Evolutionary conservation across 2,888 invertebrate genomes (phyloP), one percentile per base, ranked within the genome.

Genomic region (Dromius quadrimaculatus): DNA sequence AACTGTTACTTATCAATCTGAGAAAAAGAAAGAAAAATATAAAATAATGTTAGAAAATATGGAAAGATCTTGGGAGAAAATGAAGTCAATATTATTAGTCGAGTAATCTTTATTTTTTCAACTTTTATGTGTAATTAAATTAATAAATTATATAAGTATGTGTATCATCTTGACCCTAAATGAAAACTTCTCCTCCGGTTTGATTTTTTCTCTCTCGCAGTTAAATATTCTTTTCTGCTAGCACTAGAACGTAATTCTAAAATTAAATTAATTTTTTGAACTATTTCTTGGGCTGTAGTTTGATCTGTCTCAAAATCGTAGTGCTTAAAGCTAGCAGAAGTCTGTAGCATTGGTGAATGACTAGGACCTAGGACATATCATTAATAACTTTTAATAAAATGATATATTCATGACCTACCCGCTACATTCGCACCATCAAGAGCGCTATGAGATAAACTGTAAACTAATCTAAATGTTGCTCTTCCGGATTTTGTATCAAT

Each of bases 231-330:
- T 74, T 92, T 90, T 50, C 94, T 85, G 72, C 91, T 90, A 2
- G 89, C 87, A 79, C 93, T 94, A 62, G 92, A 90, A 74, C 92
- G 86, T 76, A 95, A 84, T 78, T 95, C 93, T 72, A 97, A 82
- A 73, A 96, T 95, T 71, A 93, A 90, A 81, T 92, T 93, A 8
- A 97, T 87, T 84, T 96, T 95, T 74, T 91, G 90, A 0, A 94
- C 92, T 54, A 97, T 95, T 81, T 94, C 93, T 74, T 89, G 88
- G 0, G 93, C 94, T 1, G 87, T 88, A 2, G 85, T 85, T 50
- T 88, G 86, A 73, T 94, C 93, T 1, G 92, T 88, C 83, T 96
- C 96, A 79, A 97, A 96, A 79, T 94, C 94, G 77, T 94, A 93
- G 78, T 91, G 89, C 80, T 95, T 95, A 81, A 93, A 95, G 62